Evolutionary conservation across 2,113 vertebrate genomes (phyloP), one percentile per base, ranked within the genome.

Genomic region (Taurulus bubalis): DNA sequence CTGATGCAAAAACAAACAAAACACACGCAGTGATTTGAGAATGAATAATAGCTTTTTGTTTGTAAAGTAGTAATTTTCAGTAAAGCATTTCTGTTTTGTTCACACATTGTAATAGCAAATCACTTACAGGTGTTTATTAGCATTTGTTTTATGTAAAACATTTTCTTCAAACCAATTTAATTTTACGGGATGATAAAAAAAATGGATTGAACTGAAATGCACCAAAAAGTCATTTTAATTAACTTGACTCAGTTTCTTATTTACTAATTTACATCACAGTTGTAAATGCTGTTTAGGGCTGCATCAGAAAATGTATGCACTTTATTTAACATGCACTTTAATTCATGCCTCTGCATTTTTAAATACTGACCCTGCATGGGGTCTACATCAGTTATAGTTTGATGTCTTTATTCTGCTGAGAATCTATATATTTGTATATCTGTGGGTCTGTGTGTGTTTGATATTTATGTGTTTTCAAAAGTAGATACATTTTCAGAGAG

Each of bases 291-390:
- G 24, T 14, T 6, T 58, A 28, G 55, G 55, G 20, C 4, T 15
- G 28, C 26, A 28, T 28, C 11, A 11, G 24, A 56, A 56, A 26
- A 26, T 56, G 7, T 22, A 51, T 51, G 20, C 49, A 5, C 4
- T 47, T 47, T 47, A 51, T 51, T 51, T 56, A 26, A 20, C 53
- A 56, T 56, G 53, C n/a, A 12, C n/a, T 26, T 12, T 71, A 42
- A 72, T 75, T 55, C 65, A 3, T 65, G 10, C 32, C 36, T 47
- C 14, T 67, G 56, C 47, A 85, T 72, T 59, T 77, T 67, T 51
- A 72, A 79, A 76, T 4, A 42, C 12, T 22, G 11, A 30, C 71
- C 32, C 66, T 72, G 38, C 71, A 71, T 42, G 70, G 66, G 51
- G 26, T 58, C 32, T n/a, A 26, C 58, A 30, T 45, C 10, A 28